Conservation (phyloP, 1,140 invertebrate species). For the Cheumatopsyche charites region DNA sequence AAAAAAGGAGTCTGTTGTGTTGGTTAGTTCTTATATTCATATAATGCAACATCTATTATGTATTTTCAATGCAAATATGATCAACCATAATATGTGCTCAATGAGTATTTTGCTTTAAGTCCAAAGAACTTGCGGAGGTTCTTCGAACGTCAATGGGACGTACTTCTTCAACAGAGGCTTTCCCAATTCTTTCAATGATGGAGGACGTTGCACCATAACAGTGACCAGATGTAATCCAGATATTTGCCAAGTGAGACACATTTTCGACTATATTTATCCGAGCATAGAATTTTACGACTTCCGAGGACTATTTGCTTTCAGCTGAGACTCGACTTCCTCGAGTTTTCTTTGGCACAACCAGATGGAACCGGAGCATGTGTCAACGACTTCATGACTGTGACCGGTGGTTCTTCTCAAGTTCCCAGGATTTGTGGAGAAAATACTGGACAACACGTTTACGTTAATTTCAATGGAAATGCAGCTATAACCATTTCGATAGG, state of each 20-base stretch:
- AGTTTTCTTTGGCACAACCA: conserved; percentile 74
- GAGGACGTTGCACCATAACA: conserved; percentile 71
- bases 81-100: background rate
- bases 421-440: conserved; percentile 81
- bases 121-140: conserved; percentile 70
- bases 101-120: conserved; percentile 58
- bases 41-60: background rate
- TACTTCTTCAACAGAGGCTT: conserved; percentile 81
- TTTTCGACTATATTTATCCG: too few species aligned
- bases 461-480: conserved; percentile 73
- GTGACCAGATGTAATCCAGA: conserved; percentile 70
- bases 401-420: conserved; percentile 69
- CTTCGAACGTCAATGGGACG: conserved; percentile 77
- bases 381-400: conserved; percentile 72
- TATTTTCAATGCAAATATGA: too few species aligned
- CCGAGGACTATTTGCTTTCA: conserved; percentile 49
- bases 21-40: conserved; percentile 64
- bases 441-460: conserved; percentile 79
- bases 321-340: conserved; percentile 78
- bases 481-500: conserved; percentile 73
- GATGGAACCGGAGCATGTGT: conserved; percentile 73
- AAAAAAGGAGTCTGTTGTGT: conserved; percentile 75
- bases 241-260: conserved; percentile 71
- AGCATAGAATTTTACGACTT: too few species aligned
- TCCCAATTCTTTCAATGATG: conserved; percentile 69